Base-by-base conservation (phyloP, 2,888 invertebrate species). In the Stenchaetothrips biformis region DNA sequence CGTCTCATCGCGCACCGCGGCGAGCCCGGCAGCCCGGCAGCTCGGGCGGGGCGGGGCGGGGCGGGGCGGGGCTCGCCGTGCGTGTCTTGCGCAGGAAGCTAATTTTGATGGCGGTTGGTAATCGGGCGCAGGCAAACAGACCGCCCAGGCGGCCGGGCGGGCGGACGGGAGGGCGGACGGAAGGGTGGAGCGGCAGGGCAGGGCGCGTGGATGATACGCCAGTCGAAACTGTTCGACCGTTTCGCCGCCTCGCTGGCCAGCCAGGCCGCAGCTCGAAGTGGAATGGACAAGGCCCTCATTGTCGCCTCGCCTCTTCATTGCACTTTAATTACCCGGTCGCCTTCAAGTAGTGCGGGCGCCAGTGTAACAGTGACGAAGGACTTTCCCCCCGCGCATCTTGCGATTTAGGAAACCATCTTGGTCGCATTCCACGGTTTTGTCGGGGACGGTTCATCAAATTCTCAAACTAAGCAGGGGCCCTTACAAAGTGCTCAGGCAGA, bases 81-180 rank as follows among this genome's bases (percentile, higher is more conserved):
- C 67, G 67, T 74, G 67, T 74, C 67, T 74, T 11, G 67, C 67
- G 67, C 67, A 74, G 67, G 67, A 74, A 74, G 67, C 67, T 74
- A 74, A 74, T 74, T 74, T 74, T 74, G 67, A 74, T 74, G 67
- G 67, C 67, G 67, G 21, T 74, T 25, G 67, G 67, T 74, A 74
- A 74, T 74, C 67, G 67, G 67, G 67, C 67, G 67, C 67, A 74
- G 67, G 67, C 67, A 74, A 74, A 74, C 67, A 74, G 67, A 21
- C 59, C 59, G 59, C 59, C 6, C 59, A 59, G 59, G 18, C 59
- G 18, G 59, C 9, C 37, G 37, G 37, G 37, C 37, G 37, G 37
- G 37, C 37, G 37, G 53, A 11, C 11, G 53, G 53, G 4, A 11
- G 53, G 53, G 53, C 53, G 16, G 53, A 53, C 53, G 53, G 53